Conservation (phyloP, 53 echinoderm and acorn worm species). For the Arbacia lixula region DNA sequence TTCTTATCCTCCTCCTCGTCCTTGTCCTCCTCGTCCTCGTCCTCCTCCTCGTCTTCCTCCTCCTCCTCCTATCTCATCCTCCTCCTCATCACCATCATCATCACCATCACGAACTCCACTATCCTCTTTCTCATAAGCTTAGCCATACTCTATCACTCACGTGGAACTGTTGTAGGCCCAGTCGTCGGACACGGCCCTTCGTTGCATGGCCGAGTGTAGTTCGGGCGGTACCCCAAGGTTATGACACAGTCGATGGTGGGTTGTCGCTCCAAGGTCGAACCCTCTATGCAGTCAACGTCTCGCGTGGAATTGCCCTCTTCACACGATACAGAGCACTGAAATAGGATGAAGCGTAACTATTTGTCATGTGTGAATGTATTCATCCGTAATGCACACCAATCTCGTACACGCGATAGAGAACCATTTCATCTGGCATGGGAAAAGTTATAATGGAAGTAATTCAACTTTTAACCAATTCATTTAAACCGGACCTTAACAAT, state of each 20-base stretch:
- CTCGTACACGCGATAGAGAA: too few relatives aligned
- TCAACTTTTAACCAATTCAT: too few relatives aligned
- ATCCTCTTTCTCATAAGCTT: too few relatives aligned
- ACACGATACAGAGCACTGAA: conserved; percentile 11
- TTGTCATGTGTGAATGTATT: too few relatives aligned
- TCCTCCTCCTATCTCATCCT: not conserved
- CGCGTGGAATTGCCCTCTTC: not conserved
- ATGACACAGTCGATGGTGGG: not conserved
- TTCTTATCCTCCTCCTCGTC: not conserved
- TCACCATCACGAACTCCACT: not conserved
- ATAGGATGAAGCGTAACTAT: too few relatives aligned
- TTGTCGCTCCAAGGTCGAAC: not conserved
- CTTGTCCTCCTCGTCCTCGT: not conserved
- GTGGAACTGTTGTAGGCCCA: not conserved
- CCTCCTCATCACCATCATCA: not conserved
- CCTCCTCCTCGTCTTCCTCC: not conserved
- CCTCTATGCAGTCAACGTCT: not conserved
- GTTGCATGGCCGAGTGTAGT: not conserved
- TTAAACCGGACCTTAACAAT: too few relatives aligned
- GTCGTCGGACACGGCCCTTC: not conserved
- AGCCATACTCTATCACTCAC: too few relatives aligned
- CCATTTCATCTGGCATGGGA: too few relatives aligned
- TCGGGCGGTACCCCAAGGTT: not conserved
- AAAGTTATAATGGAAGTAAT: too few relatives aligned
- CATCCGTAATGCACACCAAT: too few relatives aligned